Percentiles rank a stretch among this genome's conserved stretches.
These are phyloP conservation scores for Grammomys dolichurus DNA, from an alignment of 2,113 vertebrate genomes.

Conservation along the genomic window DNA sequence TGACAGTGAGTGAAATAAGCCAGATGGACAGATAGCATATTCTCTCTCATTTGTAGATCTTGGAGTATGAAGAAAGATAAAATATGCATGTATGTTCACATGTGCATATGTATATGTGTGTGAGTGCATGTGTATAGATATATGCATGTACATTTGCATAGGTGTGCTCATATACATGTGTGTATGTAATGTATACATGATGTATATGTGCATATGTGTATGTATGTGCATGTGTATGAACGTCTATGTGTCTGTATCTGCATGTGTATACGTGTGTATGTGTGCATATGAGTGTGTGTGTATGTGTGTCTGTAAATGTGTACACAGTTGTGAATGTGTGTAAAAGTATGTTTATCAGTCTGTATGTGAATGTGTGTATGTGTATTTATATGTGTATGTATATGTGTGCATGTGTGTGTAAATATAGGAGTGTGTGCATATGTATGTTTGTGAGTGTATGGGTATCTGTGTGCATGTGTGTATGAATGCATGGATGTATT, in stretches of 20 bases:
- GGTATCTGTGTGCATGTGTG: not conserved
- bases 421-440: not conserved
- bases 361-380: not conserved
- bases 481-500: not conserved
- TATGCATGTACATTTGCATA: not conserved
- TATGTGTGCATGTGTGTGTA: not conserved
- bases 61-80: too few species aligned
- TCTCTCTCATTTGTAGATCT: not conserved
- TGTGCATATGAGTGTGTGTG: not conserved
- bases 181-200: not conserved
- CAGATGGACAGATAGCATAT: not conserved
- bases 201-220: not conserved
- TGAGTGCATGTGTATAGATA: too few species aligned
- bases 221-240: not conserved
- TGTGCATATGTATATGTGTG: not conserved
- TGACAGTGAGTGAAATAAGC: not conserved
- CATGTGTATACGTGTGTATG: not conserved
- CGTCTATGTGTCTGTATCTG: not conserved
- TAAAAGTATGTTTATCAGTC: not conserved
- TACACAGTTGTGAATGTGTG: not conserved
- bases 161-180: not conserved
- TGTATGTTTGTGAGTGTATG: not conserved
- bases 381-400: not conserved
- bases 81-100: not conserved
- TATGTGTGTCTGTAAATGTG: not conserved